phyloP scores from a whole-genome alignment of 2,113 vertebrate species.

The Galemys pyrenaicus region DNA sequence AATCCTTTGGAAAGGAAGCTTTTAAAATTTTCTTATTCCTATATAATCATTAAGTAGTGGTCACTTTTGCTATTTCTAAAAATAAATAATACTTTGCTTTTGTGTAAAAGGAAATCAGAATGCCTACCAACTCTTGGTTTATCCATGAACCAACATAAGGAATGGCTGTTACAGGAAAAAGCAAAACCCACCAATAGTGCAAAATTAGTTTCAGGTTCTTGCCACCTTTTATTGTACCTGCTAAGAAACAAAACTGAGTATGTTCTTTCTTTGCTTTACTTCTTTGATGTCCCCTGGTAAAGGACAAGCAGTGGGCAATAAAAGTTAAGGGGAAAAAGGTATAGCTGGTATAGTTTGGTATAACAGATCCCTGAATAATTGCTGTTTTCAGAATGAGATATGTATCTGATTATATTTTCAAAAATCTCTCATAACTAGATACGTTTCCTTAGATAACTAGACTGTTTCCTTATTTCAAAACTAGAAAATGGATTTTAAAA shows the following conservation, averaged over 20 bases:
- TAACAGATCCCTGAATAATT: background rate
- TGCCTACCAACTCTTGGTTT: conserved; percentile 6
- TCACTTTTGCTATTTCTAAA: background rate
- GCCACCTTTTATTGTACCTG: background rate
- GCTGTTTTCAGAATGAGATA: background rate
- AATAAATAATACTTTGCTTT: conserved; percentile 18
- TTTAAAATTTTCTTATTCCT: background rate
- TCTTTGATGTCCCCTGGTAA: conserved; percentile 12
- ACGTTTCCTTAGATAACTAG: too few species aligned
- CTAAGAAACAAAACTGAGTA: conserved; percentile 1
- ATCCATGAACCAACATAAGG: background rate
- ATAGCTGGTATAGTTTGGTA: background rate
- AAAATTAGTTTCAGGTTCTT: background rate
- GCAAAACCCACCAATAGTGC: background rate
- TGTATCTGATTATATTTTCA: background rate
- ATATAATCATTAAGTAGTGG: background rate
- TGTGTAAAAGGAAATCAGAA: background rate
- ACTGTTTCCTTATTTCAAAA: background rate
- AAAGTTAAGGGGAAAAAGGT: background rate
- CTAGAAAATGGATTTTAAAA: conserved; percentile 44
- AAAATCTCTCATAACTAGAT: background rate
- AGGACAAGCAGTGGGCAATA: background rate
- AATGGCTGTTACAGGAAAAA: background rate
- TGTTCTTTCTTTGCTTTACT: background rate
- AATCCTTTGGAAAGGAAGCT: background rate